These are phyloP conservation scores for Hipparchia semele DNA, from an alignment of 2,888 invertebrate species.

Conservation along the genomic window DNA sequence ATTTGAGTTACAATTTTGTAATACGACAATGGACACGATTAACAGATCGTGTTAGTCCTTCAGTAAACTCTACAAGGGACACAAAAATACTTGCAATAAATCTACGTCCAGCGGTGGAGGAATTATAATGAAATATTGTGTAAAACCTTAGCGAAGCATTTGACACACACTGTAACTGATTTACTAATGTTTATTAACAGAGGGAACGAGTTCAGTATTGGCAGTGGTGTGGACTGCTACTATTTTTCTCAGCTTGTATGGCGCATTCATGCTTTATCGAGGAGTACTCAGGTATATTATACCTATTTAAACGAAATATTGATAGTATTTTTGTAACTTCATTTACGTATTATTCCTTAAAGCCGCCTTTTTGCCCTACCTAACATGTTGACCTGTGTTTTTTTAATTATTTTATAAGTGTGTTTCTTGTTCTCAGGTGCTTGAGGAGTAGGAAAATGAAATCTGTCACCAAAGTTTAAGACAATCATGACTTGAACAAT, in stretches of 20 bases:
- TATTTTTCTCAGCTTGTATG: constrained; percentile 66
- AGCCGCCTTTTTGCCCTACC: neutral
- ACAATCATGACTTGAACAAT: constrained; percentile 23
- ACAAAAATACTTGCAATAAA: neutral
- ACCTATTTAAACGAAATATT: neutral
- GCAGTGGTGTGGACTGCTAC: constrained; percentile 73
- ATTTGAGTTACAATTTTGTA: too few relatives aligned
- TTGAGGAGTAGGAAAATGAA: constrained; percentile 71
- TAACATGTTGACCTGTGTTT: neutral
- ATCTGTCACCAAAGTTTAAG: constrained; percentile 73
- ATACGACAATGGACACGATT: too few relatives aligned
- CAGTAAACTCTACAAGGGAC: too few relatives aligned
- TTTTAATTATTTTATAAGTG: neutral
- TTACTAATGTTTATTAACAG: constrained; percentile 47
- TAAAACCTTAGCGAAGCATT: neutral
- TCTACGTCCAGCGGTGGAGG: neutral
- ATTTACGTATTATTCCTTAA: neutral
- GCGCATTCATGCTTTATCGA: constrained; percentile 52
- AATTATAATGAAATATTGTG: neutral
- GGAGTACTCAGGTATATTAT: constrained; percentile 41
- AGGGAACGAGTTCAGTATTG: constrained; percentile 67
- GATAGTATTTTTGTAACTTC: neutral
- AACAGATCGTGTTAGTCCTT: too few relatives aligned
- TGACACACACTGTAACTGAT: neutral
- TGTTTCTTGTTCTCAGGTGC: constrained; percentile 54